These are phyloP conservation scores for Protaetia brevitarsis DNA, from an alignment of 1,140 invertebrate genomes.

Conservation along the genomic window DNA sequence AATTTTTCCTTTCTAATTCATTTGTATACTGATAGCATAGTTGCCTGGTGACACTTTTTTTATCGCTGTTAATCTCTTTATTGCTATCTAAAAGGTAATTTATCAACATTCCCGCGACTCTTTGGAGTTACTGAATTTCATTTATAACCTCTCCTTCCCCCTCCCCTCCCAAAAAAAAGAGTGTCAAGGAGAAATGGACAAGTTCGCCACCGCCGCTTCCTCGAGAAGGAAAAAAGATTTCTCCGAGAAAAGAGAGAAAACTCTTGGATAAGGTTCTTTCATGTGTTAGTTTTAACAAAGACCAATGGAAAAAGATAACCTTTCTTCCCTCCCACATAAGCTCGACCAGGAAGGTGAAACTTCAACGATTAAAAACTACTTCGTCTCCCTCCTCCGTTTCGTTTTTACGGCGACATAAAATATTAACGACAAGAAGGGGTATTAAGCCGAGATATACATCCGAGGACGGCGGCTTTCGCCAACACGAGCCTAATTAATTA, in stretches of 20 bases:
- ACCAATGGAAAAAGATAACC: constrained; percentile 1
- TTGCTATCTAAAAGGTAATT: not conserved
- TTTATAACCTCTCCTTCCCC: too few relatives aligned
- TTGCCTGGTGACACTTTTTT: too few relatives aligned
- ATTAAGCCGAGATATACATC: constrained; percentile 18
- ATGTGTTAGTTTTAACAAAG: constrained; percentile 13
- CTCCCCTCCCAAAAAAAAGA: not conserved
- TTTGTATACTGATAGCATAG: too few relatives aligned
- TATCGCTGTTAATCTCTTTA: not conserved
- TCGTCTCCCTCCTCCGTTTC: not conserved
- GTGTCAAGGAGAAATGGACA: not conserved
- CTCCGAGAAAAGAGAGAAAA: not conserved
- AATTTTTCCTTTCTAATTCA: too few relatives aligned
- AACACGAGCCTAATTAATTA: constrained; percentile 12
- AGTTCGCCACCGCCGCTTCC: not conserved
- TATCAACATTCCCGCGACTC: not conserved
- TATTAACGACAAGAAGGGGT: constrained; percentile 17
- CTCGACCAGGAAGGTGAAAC: not conserved
- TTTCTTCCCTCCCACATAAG: not conserved
- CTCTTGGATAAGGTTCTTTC: not conserved
- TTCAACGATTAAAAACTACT: constrained; percentile 18
- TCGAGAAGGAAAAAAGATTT: not conserved
- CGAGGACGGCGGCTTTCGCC: constrained; percentile 10
- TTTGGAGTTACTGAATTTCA: not conserved
- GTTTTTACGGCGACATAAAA: constrained; percentile 15